Percentiles rank a stretch among this genome's conserved stretches.
Evolutionary conservation across 1,140 invertebrate genomes (phyloP).

Genomic region (Leptonema lineaticorne): DNA sequence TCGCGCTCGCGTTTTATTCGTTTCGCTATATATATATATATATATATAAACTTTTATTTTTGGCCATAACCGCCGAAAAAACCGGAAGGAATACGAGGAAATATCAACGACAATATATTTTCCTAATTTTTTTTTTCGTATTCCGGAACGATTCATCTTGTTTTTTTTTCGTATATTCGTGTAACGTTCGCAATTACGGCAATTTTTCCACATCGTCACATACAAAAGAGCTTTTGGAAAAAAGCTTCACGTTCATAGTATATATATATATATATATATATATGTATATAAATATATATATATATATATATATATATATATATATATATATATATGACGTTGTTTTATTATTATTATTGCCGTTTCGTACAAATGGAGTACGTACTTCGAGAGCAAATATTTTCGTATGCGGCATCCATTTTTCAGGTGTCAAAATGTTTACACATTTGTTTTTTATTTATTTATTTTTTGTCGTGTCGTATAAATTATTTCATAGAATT

Average conservation of each 20-base stretch:
- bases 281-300: neutral
- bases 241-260: neutral
- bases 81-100: too few relatives aligned
- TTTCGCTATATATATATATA: neutral
- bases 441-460: too few relatives aligned
- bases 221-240: conserved; percentile 6
- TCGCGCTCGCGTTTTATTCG: neutral
- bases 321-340: neutral
- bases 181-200: conserved; percentile 3
- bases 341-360: too few relatives aligned
- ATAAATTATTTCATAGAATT: too few relatives aligned
- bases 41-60: too few relatives aligned
- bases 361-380: too few relatives aligned
- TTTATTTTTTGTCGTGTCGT: too few relatives aligned
- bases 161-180: neutral
- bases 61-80: too few relatives aligned
- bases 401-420: too few relatives aligned
- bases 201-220: conserved; percentile 13
- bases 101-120: neutral
- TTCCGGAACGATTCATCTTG: neutral
- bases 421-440: too few relatives aligned
- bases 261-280: neutral
- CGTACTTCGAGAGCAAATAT: too few relatives aligned
- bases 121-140: neutral
- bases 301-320: neutral